Percentiles rank a stretch among this genome's conserved stretches.
Conservation (phyloP, 2,113 vertebrate species). For the Albula glossodonta region DNA sequence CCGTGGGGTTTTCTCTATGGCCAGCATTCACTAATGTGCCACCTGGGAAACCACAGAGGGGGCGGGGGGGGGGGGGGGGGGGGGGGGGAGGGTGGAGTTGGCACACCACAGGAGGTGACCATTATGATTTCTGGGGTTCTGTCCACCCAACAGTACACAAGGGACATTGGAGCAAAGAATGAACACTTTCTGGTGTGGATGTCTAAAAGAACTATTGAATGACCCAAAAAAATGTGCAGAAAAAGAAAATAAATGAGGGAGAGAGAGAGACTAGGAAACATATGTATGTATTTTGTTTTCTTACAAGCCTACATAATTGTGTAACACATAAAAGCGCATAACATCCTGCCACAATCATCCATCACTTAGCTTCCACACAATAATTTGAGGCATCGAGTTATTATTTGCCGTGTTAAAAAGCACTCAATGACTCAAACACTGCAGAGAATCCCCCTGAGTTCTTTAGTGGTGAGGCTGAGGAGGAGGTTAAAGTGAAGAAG, state of each 20-base stretch:
- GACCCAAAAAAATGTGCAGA: neutral
- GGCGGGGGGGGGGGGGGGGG: too few relatives aligned
- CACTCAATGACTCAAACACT: neutral
- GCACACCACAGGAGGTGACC: neutral
- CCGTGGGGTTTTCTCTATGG: neutral
- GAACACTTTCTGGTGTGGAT: conserved; percentile 5
- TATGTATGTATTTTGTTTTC: neutral
- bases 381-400: neutral
- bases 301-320: neutral
- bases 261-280: neutral
- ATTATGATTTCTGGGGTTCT: conserved; percentile 9
- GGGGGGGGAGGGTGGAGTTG: too few relatives aligned
- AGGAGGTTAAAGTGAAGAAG: neutral
- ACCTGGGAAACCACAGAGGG: neutral
- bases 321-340: neutral
- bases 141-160: conserved; percentile 1
- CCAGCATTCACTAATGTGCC: neutral
- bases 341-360: neutral
- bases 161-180: neutral
- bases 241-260: neutral
- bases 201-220: conserved; percentile 6
- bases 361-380: neutral
- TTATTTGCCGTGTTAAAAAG: neutral
- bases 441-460: neutral
- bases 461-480: neutral